Evolutionary conservation across 2,888 invertebrate genomes (phyloP), one percentile per base, ranked within the genome.

Genomic region (Machimus atricapillus): DNA sequence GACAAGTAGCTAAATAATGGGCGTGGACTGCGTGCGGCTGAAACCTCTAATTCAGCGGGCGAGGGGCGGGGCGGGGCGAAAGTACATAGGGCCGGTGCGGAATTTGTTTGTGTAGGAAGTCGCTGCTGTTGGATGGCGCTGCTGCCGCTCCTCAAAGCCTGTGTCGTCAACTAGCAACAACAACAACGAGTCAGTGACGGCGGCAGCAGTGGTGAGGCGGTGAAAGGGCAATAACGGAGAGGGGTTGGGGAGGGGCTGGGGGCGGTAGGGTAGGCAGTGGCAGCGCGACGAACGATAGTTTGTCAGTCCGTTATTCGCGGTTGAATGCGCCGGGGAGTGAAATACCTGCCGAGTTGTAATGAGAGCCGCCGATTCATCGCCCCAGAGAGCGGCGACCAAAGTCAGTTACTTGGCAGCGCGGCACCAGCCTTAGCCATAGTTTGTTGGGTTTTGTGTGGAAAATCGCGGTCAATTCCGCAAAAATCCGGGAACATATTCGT

Each of bases 291-390:
- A 74, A 4, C 46, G 40, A 74, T 74, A 85, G 85, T 85, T 87
- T 66, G 87, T 85, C 85, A 88, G 88, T 87, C 87, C 73, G 88
- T 88, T 87, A 85, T 88, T 88, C 87, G 88, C 87, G 87, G 85
- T 87, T 87, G 52, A 73, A 78, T 85, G 86, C 86, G 58, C 66
- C 78, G 86, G 58, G 85, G 81, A 82, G 79, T 78, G 76, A 76
- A 46, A 58, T 83, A 83, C 31, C 66, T 77, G 31, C 43, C 43
- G 76, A 34, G 76, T 46, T 87, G 87, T 58, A 76, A 83, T 85
- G 87, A 66, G 83, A 74, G 74, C 82, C 27, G 27, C 40, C 87
- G 34, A 76, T 81, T 85, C 52, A 76, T 43, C 73, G 52, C 52
- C 52, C 40, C 79, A 85, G 46, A 85, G 87, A 52, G 52, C 73